Conservation (phyloP, 2,113 vertebrate species). For the Pelecanus crispus region DNA sequence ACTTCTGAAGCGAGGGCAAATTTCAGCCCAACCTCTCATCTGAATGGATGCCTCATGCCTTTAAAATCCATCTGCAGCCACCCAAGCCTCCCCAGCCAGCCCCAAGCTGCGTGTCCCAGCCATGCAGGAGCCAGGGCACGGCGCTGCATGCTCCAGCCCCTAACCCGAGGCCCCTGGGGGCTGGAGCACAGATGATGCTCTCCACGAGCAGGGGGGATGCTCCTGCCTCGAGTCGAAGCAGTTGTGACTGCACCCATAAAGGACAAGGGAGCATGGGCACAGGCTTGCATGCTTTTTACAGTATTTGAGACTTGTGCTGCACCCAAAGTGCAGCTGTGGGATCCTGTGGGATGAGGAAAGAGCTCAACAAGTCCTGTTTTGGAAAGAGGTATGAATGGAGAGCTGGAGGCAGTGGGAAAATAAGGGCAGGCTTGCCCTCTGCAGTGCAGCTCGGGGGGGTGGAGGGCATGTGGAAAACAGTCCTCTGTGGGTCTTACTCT, state of each 20-base stretch:
- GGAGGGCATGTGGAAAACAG: neutral
- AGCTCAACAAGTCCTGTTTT: neutral
- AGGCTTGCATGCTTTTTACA: neutral
- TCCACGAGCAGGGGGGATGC: neutral
- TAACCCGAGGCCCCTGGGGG: accelerated
- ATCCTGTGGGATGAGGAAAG: neutral
- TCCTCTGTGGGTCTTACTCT: neutral
- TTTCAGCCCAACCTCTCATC: neutral
- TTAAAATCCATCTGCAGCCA: neutral
- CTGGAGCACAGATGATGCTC: neutral
- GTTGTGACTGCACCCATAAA: neutral
- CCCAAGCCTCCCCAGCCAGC: neutral
- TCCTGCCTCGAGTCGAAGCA: accelerated
- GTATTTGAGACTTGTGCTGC: neutral
- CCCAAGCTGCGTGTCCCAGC: neutral
- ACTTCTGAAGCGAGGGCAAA: neutral
- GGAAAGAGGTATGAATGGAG: neutral
- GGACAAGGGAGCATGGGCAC: neutral
- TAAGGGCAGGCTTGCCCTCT: neutral
- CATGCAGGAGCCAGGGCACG: neutral
- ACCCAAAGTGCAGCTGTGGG: neutral
- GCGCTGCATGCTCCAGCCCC: neutral
- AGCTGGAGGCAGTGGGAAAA: neutral
- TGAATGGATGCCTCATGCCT: neutral
- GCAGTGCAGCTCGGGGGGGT: accelerated